These are phyloP conservation scores for Haliclystus octoradiatus DNA, from an alignment of 30 jellyfish, hydroid and myxozoan species.

Conservation along the genomic window DNA sequence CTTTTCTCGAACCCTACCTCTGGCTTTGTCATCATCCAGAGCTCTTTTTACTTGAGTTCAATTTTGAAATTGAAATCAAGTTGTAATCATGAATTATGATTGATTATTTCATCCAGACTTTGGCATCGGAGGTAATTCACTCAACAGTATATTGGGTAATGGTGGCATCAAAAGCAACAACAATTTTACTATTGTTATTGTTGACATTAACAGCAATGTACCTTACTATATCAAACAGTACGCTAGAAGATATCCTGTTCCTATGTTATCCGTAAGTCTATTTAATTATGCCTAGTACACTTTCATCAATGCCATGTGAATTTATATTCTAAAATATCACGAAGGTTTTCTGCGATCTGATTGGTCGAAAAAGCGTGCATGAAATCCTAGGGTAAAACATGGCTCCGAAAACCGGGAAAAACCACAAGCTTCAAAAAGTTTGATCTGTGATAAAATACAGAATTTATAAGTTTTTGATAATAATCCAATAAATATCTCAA, in stretches of 20 bases:
- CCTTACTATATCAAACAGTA: constrained; percentile 57
- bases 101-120: constrained; percentile 46
- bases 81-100: too few relatives aligned
- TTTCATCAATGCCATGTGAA: background rate
- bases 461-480: too few relatives aligned
- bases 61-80: too few relatives aligned
- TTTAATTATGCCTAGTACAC: background rate
- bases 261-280: constrained; percentile 91
- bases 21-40: background rate
- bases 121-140: constrained; percentile 86
- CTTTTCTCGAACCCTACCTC: background rate
- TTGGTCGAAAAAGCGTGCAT: too few relatives aligned
- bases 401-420: too few relatives aligned
- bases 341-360: too few relatives aligned
- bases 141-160: constrained; percentile 73
- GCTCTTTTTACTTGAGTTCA: background rate
- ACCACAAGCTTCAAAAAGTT: too few relatives aligned
- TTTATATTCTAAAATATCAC: too few relatives aligned
- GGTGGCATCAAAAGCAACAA: constrained; percentile 38
- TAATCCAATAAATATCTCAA: too few relatives aligned
- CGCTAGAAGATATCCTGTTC: constrained; percentile 82
- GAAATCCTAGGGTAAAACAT: too few relatives aligned
- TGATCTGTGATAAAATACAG: too few relatives aligned
- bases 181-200: constrained; percentile 23
- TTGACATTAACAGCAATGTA: constrained; percentile 49